These are phyloP conservation scores for Serilophus lunatus DNA, from an alignment of 2,113 vertebrate species.

Conservation along the genomic window DNA sequence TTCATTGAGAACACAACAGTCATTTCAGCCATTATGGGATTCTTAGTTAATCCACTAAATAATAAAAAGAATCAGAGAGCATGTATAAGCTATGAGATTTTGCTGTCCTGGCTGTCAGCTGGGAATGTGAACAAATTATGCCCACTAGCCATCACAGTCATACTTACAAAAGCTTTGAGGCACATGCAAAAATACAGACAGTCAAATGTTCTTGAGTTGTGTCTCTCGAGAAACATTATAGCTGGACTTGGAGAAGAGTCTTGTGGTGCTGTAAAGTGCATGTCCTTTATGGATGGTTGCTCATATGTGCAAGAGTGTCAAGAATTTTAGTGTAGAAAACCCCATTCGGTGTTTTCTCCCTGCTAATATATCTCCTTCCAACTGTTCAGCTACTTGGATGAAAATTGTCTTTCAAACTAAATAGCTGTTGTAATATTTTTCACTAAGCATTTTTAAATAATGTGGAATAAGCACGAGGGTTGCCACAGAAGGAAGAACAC, in stretches of 20 bases:
- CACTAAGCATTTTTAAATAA: neutral
- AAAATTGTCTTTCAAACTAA: neutral
- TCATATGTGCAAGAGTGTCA: neutral
- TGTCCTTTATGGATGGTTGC: neutral
- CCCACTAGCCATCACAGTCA: neutral
- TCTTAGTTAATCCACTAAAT: neutral
- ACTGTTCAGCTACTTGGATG: neutral
- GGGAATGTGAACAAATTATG: neutral
- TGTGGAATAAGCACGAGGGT: neutral
- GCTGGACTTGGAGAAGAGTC: neutral
- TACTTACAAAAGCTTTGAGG: neutral
- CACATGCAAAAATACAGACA: neutral
- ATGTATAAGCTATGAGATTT: neutral
- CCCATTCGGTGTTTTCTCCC: neutral
- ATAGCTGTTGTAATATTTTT: neutral
- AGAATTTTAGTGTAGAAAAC: neutral
- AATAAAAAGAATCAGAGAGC: neutral
- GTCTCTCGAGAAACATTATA: neutral
- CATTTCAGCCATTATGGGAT: neutral
- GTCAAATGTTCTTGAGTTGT: neutral
- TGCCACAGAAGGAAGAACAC: neutral
- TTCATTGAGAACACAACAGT: neutral
- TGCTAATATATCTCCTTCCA: neutral
- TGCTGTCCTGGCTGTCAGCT: conserved; percentile 10
- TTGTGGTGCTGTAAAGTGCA: neutral